Evolutionary conservation across 2,888 invertebrate genomes (phyloP).

Genomic region (Papilio demoleus): DNA sequence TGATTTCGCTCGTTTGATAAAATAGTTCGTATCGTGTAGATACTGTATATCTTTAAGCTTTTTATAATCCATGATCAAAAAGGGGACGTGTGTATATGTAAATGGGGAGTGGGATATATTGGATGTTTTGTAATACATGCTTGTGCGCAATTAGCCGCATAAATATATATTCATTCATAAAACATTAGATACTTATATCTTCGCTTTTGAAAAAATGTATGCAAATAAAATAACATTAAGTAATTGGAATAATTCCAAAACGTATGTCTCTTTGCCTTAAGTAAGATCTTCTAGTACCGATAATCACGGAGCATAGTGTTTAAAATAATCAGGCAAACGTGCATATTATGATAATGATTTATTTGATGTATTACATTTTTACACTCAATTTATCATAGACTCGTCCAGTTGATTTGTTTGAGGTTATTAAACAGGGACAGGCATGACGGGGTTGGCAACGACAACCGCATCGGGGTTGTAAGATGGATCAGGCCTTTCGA

Average conservation of each 20-base stretch:
- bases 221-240: too few relatives aligned
- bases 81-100: background rate
- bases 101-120: background rate
- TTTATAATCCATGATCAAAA: background rate
- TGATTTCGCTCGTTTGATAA: background rate
- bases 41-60: constrained; percentile 1
- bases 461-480: constrained; percentile 12
- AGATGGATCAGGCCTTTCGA: constrained; percentile 2
- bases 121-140: background rate
- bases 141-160: too few relatives aligned
- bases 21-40: background rate
- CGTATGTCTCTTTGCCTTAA: too few relatives aligned
- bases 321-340: background rate
- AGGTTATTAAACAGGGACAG: constrained; percentile 51
- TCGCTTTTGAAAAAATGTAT: too few relatives aligned
- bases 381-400: background rate
- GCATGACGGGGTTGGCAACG: constrained; percentile 37
- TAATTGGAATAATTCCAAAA: too few relatives aligned
- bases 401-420: constrained; percentile 55
- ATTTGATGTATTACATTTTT: background rate
- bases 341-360: background rate
- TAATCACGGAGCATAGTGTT: too few relatives aligned
- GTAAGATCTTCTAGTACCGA: too few relatives aligned
- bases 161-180: too few relatives aligned
- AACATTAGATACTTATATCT: too few relatives aligned